Evolutionary conservation across 2,888 invertebrate species (phyloP).

Genomic region (Mythimna lalbum): DNA sequence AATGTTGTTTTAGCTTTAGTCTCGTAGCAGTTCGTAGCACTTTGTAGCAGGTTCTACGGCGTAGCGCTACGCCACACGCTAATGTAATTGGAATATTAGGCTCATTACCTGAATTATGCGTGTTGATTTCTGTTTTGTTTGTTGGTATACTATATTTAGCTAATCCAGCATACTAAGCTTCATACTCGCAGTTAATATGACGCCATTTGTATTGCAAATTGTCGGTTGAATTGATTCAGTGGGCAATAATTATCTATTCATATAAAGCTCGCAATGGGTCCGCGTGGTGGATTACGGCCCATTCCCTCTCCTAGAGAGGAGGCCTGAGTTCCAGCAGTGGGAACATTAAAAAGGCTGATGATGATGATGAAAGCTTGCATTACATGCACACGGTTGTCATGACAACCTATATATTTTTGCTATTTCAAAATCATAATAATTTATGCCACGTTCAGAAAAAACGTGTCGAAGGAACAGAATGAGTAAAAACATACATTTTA

Average conservation of each 20-base stretch:
- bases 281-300: too few relatives aligned
- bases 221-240: conserved; percentile 20
- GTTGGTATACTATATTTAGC: conserved; percentile 9
- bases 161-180: background rate
- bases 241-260: conserved; percentile 3
- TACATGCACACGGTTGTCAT: background rate
- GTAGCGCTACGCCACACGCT: conserved; percentile 53
- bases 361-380: too few relatives aligned
- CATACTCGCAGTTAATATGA: background rate
- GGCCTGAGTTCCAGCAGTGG: too few relatives aligned
- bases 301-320: too few relatives aligned
- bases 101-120: conserved; percentile 21
- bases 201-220: conserved; percentile 15
- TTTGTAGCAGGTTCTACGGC: conserved; percentile 51
- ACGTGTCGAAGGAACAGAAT: too few relatives aligned
- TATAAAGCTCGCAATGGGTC: too few relatives aligned
- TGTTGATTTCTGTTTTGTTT: conserved; percentile 10
- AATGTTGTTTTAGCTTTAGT: conserved; percentile 52
- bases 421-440: background rate
- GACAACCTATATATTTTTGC: background rate
- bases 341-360: too few relatives aligned
- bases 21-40: conserved; percentile 56
- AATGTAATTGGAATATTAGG: conserved; percentile 42
- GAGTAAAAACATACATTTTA: too few relatives aligned
- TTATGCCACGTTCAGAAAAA: background rate